Percentiles rank a stretch among this genome's conserved stretches.
phyloP scores from a whole-genome alignment of 2,113 vertebrate genomes.

The Microcebus ravelobensis region DNA sequence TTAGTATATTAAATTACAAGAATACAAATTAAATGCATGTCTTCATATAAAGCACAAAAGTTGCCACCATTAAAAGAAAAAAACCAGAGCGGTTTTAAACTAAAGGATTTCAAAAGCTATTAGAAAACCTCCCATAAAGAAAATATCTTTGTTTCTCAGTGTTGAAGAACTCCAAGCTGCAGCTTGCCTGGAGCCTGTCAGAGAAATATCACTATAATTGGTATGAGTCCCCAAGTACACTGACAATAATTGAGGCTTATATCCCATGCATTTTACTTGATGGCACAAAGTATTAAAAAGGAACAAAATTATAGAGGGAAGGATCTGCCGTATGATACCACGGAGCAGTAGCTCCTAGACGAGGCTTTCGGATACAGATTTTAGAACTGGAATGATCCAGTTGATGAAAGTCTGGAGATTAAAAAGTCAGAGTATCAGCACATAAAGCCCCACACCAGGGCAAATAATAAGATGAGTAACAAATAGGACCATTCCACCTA shows the following conservation, averaged over 20 bases:
- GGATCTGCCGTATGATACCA: constrained; percentile 27
- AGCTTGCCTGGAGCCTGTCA: constrained; percentile 70
- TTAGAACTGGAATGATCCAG: neutral
- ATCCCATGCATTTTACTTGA: constrained; percentile 74
- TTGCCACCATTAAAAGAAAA: constrained; percentile 47
- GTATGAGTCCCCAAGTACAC: constrained; percentile 72
- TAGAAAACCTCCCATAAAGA: constrained; percentile 68
- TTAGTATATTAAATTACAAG: constrained; percentile 67
- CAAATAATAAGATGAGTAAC: neutral
- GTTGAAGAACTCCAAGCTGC: constrained; percentile 67
- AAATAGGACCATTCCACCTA: neutral
- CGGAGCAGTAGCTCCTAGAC: constrained; percentile 31
- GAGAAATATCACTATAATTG: constrained; percentile 78
- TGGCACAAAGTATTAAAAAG: constrained; percentile 72
- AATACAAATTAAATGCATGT: constrained; percentile 62
- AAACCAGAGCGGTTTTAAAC: constrained; percentile 51
- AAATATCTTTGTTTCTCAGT: constrained; percentile 67
- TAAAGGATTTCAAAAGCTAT: constrained; percentile 57
- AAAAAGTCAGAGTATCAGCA: neutral
- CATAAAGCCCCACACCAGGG: neutral
- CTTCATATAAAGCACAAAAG: constrained; percentile 60
- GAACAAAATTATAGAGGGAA: constrained; percentile 78
- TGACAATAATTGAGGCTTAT: constrained; percentile 81
- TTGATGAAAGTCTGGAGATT: neutral
- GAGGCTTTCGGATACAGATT: constrained; percentile 24